Conservation (phyloP, 2,888 invertebrate genomes). For the Sarcophaga subvicina region DNA sequence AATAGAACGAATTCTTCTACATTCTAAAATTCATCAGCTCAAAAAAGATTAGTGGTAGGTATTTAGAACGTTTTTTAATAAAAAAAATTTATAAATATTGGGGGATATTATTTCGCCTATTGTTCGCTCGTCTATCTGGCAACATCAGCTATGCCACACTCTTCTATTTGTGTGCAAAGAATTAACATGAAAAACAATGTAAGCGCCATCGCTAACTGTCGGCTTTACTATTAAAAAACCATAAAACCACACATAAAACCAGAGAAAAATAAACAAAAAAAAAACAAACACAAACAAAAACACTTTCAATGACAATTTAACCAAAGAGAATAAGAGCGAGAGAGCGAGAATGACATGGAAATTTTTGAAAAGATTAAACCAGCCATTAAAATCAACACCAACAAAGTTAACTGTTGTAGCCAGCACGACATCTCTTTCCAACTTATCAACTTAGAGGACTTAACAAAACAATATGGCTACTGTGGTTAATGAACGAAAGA, state of each 20-base stretch:
- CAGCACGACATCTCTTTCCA: conserved; percentile 41
- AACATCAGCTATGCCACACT: conserved; percentile 1
- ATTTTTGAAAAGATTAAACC: conserved; percentile 66
- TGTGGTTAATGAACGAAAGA: conserved; percentile 9
- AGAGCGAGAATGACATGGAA: conserved; percentile 71
- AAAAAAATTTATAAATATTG: no score
- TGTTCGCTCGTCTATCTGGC: conserved; percentile 6
- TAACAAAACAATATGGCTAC: conserved; percentile 64
- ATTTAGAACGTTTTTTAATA: no score
- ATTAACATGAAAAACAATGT: conserved; percentile 29
- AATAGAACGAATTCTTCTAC: no score
- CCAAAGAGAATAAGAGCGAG: conserved; percentile 50
- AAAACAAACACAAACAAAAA: conserved; percentile 18
- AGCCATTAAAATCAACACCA: conserved; percentile 64
- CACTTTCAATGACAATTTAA: conserved; percentile 10
- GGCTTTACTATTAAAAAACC: conserved; percentile 45
- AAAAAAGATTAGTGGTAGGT: no score
- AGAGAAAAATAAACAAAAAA: conserved; percentile 11
- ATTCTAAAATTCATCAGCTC: not conserved
- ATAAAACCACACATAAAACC: conserved; percentile 52
- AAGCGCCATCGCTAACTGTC: conserved; percentile 61
- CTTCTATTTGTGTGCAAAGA: conserved; percentile 39
- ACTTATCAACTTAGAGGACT: not conserved
- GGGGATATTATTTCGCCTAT: no score
- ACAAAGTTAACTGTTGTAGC: not conserved